A percentile compares a stretch with the other conserved stretches of the same genome.
These are phyloP conservation scores for Prunella himalayana DNA, from an alignment of 2,113 vertebrate genomes.

Conservation along the genomic window DNA sequence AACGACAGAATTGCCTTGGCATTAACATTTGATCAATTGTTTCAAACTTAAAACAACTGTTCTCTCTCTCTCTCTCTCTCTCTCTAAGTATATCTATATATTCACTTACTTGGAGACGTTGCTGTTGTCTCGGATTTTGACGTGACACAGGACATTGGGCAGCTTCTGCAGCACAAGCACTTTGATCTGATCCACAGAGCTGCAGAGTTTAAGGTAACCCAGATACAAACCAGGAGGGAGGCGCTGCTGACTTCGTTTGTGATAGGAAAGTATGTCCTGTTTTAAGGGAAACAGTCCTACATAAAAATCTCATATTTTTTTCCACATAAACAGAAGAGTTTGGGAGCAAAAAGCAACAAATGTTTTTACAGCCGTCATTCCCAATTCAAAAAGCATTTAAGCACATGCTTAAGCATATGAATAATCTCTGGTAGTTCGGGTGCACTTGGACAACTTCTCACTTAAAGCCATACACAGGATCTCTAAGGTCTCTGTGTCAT, in stretches of 20 bases:
- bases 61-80: background rate
- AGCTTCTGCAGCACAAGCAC: constrained; percentile 88
- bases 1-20: background rate
- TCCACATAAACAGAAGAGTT: background rate
- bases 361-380: background rate
- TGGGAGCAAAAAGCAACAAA: background rate
- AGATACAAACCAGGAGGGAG: constrained; percentile 88
- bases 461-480: background rate
- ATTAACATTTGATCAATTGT: background rate
- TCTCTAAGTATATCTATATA: background rate
- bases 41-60: background rate
- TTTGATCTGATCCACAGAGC: constrained; percentile 96
- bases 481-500: background rate
- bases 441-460: background rate
- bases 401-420: background rate
- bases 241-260: constrained; percentile 86
- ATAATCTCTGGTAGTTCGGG: background rate
- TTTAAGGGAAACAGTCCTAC: background rate
- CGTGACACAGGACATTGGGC: constrained; percentile 92
- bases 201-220: constrained; percentile 95
- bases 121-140: constrained; percentile 86
- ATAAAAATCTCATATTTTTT: background rate
- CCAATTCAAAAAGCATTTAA: background rate
- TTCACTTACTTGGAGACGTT: constrained; percentile 86
- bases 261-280: constrained; percentile 90